These are phyloP conservation scores for Sturnira hondurensis DNA, from an alignment of 2,113 vertebrate genomes.

Conservation along the genomic window DNA sequence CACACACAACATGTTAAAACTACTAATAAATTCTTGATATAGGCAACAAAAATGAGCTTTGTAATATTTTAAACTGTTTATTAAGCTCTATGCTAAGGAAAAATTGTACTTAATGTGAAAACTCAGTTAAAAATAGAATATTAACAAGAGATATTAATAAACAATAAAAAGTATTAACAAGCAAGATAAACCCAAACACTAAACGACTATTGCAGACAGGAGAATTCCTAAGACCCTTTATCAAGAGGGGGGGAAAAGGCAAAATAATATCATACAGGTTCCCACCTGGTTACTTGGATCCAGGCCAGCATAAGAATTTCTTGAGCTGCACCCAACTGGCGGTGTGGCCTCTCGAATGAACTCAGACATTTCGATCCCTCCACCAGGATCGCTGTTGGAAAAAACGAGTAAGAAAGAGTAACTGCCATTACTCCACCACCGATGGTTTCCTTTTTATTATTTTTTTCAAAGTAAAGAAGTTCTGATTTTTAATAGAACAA, in stretches of 20 bases:
- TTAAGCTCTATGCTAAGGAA: neutral
- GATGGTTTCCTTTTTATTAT: neutral
- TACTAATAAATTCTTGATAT: neutral
- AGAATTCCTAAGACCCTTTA: neutral
- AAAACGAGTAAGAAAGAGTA: neutral
- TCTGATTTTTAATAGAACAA: neutral
- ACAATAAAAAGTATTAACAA: neutral
- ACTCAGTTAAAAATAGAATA: conserved; percentile 19
- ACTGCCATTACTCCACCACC: neutral
- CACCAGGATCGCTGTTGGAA: conserved; percentile 91
- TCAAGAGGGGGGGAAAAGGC: neutral
- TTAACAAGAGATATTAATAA: neutral
- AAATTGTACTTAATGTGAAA: neutral
- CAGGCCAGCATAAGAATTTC: conserved; percentile 96
- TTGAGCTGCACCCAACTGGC: conserved; percentile 97
- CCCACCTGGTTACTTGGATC: conserved; percentile 93
- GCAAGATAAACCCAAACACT: neutral
- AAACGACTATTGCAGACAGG: neutral
- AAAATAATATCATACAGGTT: neutral
- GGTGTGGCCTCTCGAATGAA: conserved; percentile 96
- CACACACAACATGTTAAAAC: neutral
- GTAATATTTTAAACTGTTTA: conserved; percentile 14
- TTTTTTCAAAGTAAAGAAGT: conserved; percentile 18
- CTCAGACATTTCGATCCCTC: conserved; percentile 98
- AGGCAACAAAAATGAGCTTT: neutral